phyloP scores from a whole-genome alignment of 2,888 invertebrate genomes.

The Ophonus ardosiacus region DNA sequence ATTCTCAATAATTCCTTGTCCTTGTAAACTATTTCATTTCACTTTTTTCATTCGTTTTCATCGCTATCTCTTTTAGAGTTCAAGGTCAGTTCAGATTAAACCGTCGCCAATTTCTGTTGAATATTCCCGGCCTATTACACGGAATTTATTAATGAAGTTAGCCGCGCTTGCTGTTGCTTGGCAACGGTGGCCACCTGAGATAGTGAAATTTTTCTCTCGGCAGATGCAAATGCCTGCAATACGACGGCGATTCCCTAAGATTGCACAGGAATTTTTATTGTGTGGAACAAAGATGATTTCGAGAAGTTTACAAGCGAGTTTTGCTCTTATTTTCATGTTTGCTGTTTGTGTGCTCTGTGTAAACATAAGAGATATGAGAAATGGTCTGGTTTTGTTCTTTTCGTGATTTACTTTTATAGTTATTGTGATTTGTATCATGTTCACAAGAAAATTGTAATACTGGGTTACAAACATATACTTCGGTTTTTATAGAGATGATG shows the following conservation, averaged over 20 bases:
- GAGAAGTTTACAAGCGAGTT: neutral
- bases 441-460: no score
- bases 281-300: neutral
- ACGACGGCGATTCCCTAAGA: neutral
- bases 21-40: neutral
- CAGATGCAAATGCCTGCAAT: neutral
- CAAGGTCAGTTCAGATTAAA: conserved; percentile 40
- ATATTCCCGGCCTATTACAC: conserved; percentile 54
- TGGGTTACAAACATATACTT: no score
- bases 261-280: neutral
- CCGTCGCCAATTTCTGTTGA: conserved; percentile 53
- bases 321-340: neutral
- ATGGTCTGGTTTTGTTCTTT: neutral
- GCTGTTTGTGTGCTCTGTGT: neutral
- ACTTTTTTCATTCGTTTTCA: neutral
- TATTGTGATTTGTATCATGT: no score
- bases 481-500: no score
- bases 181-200: conserved; percentile 20
- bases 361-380: neutral
- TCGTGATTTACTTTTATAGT: neutral
- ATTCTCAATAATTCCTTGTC: no score
- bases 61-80: neutral
- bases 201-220: neutral
- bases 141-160: conserved; percentile 45
- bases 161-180: conserved; percentile 14